Conservation (phyloP, 2,113 vertebrate species). For the cat (Felis catus) region DNA sequence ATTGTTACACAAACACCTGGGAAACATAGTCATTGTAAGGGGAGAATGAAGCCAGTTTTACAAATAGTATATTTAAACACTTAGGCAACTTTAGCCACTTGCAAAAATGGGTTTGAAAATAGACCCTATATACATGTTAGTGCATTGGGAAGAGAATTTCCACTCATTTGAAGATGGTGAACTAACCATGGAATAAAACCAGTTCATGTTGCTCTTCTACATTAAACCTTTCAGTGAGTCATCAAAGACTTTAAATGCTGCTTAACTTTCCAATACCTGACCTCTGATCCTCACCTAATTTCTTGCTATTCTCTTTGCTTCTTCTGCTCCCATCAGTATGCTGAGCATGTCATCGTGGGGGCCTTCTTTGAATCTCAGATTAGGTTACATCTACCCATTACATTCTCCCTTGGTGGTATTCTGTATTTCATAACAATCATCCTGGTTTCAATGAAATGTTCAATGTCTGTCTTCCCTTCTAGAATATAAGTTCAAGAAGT, state of each 20-base stretch:
- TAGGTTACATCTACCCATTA: background rate
- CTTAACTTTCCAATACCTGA: background rate
- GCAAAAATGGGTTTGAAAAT: constrained; percentile 18
- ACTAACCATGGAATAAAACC: background rate
- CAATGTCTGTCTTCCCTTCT: constrained; percentile 2
- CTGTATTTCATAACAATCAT: background rate
- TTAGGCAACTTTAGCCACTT: background rate
- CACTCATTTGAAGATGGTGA: background rate
- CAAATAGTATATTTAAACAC: constrained; percentile 8
- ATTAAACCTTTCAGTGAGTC: background rate
- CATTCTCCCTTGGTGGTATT: background rate
- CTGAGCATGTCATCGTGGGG: background rate
- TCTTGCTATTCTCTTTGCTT: background rate
- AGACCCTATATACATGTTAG: background rate
- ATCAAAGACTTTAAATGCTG: background rate
- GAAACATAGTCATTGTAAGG: background rate
- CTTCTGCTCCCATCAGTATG: background rate
- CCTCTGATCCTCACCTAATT: background rate
- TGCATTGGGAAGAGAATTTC: background rate
- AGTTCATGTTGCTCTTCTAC: background rate
- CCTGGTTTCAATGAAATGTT: constrained; percentile 8
- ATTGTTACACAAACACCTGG: background rate
- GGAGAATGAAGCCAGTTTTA: background rate
- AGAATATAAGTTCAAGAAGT: background rate
- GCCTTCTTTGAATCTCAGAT: background rate